Conservation (phyloP, 2,113 vertebrate genomes). For the Lycaon pictus region DNA sequence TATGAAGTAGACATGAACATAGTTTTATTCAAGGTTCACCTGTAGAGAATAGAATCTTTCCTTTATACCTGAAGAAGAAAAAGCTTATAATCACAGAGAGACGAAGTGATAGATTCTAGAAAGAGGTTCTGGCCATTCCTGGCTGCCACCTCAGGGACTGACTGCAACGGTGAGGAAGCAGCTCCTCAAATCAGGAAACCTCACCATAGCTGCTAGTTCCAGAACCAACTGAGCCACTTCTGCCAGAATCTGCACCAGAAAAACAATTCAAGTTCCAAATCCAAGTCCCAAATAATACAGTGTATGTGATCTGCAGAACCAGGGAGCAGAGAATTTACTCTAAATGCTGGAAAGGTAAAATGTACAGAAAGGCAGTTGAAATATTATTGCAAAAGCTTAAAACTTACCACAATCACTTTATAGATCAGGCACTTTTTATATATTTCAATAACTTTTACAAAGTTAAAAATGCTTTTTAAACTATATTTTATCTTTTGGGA, state of each 20-base stretch:
- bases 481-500: background rate
- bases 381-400: background rate
- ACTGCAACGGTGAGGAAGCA: background rate
- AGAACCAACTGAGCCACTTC: background rate
- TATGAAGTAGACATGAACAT: background rate
- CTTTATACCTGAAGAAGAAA: background rate
- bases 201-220: fast-evolving
- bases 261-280: background rate
- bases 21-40: background rate
- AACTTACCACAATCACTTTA: background rate
- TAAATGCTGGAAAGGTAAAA: background rate
- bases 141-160: background rate
- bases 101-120: background rate
- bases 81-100: background rate
- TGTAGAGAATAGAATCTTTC: background rate
- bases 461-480: background rate
- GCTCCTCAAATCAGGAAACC: background rate
- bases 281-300: background rate
- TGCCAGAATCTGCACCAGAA: background rate
- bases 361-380: background rate
- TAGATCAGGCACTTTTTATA: background rate
- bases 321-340: background rate
- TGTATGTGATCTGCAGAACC: background rate
- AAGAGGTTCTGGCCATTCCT: background rate
- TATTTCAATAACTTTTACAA: background rate